Conservation (phyloP, 2,113 vertebrate genomes). For the Gymnorhina tibicen region DNA sequence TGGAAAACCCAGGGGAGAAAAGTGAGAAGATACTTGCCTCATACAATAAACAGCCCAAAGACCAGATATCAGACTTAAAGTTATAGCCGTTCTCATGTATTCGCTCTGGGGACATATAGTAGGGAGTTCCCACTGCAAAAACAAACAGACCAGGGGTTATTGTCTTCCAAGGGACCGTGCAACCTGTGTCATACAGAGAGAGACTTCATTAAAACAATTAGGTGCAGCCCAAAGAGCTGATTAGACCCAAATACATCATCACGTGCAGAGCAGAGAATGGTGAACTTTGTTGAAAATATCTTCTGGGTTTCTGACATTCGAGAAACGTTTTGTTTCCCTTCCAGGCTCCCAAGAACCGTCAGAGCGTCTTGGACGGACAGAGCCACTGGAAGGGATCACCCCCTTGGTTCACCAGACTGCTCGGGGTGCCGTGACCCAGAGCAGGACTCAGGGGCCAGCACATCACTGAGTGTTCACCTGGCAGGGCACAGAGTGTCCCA, state of each 20-base stretch:
- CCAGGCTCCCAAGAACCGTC: neutral
- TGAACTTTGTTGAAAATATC: neutral
- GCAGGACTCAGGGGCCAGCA: neutral
- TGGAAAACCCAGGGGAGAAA: neutral
- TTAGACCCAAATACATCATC: neutral
- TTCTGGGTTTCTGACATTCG: neutral
- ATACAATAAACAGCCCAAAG: constrained; percentile 95
- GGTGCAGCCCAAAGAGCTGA: neutral
- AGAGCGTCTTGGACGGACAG: neutral
- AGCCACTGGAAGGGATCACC: neutral
- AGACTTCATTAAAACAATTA: neutral
- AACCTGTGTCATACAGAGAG: neutral
- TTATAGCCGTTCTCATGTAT: constrained; percentile 99
- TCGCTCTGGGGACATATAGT: constrained; percentile 99
- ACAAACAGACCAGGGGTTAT: neutral
- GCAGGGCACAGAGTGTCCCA: neutral
- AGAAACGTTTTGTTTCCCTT: neutral
- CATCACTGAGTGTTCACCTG: neutral
- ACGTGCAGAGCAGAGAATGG: neutral
- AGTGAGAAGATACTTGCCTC: constrained; percentile 80
- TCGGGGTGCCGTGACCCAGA: rapidly evolving
- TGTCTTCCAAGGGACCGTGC: neutral
- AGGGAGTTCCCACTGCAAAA: constrained; percentile 94
- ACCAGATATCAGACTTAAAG: constrained; percentile 99
- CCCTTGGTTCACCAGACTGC: neutral